These are phyloP conservation scores for Sarcophaga rosellei DNA, from an alignment of 2,888 invertebrate species.

Conservation along the genomic window DNA sequence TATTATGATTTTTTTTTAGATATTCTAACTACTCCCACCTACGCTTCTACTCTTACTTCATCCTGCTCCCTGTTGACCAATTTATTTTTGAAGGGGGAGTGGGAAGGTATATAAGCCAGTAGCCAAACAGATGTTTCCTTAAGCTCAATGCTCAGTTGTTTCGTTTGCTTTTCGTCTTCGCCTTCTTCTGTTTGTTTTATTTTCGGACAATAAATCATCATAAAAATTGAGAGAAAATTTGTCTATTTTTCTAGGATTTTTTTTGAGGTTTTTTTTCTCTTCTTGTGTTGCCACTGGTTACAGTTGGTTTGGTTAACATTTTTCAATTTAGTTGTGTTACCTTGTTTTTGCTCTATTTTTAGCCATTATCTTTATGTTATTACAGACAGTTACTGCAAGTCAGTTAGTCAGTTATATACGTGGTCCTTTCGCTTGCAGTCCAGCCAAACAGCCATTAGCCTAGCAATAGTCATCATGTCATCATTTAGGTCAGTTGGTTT, in stretches of 20 bases:
- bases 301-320: slow-evolving; percentile 44
- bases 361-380: neutral
- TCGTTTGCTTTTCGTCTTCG: neutral
- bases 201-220: slow-evolving; percentile 61
- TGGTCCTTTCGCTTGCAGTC: neutral
- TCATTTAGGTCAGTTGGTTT: slow-evolving; percentile 57
- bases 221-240: slow-evolving; percentile 53
- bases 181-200: neutral
- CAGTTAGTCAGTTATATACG: neutral
- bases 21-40: neutral
- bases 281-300: slow-evolving; percentile 19
- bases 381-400: slow-evolving; percentile 25
- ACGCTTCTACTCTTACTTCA: no score
- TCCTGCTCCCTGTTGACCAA: no score
- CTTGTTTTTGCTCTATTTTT: neutral
- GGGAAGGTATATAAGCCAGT: neutral
- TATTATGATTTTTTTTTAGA: slow-evolving; percentile 29
- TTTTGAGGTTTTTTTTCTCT: slow-evolving; percentile 5
- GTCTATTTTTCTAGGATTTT: slow-evolving; percentile 16
- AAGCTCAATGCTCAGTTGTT: no score
- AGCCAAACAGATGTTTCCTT: slow-evolving; percentile 52
- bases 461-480: slow-evolving; percentile 4
- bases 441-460: neutral
- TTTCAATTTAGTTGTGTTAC: neutral
- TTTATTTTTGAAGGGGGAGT: no score